phyloP scores from a whole-genome alignment of 2,797 vertebrate species.

The Sparidentex hasta region DNA sequence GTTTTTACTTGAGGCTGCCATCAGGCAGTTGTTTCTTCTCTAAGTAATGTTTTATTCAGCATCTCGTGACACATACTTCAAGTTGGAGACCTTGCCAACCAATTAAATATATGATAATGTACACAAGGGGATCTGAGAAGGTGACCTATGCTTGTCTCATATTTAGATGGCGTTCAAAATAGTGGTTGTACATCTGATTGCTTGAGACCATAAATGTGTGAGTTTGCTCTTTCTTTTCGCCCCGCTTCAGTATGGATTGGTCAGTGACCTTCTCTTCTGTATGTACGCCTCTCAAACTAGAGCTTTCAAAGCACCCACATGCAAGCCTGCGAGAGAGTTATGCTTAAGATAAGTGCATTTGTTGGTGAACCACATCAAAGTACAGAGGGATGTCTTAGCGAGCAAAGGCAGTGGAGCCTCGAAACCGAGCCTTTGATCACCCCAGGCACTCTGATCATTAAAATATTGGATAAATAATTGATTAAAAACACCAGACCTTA shows the following conservation, averaged over 20 bases:
- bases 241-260: constrained; percentile 42
- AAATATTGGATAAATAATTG: constrained; percentile 92
- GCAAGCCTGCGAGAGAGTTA: constrained; percentile 76
- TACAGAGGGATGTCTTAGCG: constrained; percentile 80
- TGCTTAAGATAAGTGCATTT: constrained; percentile 85
- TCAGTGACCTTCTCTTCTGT: constrained; percentile 74
- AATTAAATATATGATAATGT: constrained; percentile 84
- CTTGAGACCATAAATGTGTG: constrained; percentile 34
- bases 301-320: constrained; percentile 75
- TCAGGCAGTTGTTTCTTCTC: constrained; percentile 68
- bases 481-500: constrained; percentile 87
- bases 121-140: constrained; percentile 63
- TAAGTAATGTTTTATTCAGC: constrained; percentile 82
- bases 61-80: constrained; percentile 71
- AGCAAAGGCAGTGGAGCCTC: constrained; percentile 83
- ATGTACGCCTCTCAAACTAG: constrained; percentile 68
- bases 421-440: constrained; percentile 87
- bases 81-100: constrained; percentile 71
- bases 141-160: constrained; percentile 67
- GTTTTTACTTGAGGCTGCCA: constrained; percentile 67
- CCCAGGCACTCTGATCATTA: constrained; percentile 88
- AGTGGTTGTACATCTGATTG: constrained; percentile 54
- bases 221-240: constrained; percentile 15
- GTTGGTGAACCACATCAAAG: constrained; percentile 88
- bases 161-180: constrained; percentile 68